Conservation (phyloP, 2,888 invertebrate genomes). For the Dasypolia templi region DNA sequence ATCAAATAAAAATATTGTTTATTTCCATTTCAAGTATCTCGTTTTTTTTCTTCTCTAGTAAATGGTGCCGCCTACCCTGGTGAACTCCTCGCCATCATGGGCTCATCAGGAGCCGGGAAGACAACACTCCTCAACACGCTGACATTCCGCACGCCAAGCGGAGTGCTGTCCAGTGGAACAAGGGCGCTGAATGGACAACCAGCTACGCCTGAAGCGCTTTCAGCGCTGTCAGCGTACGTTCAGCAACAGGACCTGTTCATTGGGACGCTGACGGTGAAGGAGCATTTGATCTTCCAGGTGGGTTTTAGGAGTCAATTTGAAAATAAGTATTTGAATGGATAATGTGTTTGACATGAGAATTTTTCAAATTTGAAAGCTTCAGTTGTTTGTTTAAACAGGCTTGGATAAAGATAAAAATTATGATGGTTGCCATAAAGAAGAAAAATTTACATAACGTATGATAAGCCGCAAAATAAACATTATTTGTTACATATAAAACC, state of each 20-base stretch:
- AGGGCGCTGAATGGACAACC: slow-evolving; percentile 94
- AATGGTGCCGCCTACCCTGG: slow-evolving; percentile 96
- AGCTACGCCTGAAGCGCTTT: slow-evolving; percentile 93
- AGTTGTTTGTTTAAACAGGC: neutral
- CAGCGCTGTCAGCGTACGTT: slow-evolving; percentile 96
- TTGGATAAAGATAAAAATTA: neutral
- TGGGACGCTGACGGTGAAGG: slow-evolving; percentile 96
- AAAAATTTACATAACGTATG: neutral
- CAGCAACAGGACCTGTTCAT: slow-evolving; percentile 98
- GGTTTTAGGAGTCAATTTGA: slow-evolving; percentile 34
- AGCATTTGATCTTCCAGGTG: slow-evolving; percentile 97
- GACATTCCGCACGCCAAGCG: slow-evolving; percentile 94
- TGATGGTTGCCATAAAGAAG: neutral
- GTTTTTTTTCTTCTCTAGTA: slow-evolving; percentile 86
- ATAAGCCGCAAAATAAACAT: neutral
- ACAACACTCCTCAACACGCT: slow-evolving; percentile 97
- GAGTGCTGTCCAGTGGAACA: slow-evolving; percentile 91
- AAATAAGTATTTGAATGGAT: neutral
- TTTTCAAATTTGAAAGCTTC: neutral
- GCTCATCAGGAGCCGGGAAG: slow-evolving; percentile 98
- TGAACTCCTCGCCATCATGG: slow-evolving; percentile 96
- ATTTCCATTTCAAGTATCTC: neutral
- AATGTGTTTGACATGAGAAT: neutral
- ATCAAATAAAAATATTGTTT: neutral
- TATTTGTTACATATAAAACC: slow-evolving; percentile 19